Evolutionary conservation across 2,797 vertebrate species (phyloP).

Genomic region (Periophthalmus magnuspinnatus): DNA sequence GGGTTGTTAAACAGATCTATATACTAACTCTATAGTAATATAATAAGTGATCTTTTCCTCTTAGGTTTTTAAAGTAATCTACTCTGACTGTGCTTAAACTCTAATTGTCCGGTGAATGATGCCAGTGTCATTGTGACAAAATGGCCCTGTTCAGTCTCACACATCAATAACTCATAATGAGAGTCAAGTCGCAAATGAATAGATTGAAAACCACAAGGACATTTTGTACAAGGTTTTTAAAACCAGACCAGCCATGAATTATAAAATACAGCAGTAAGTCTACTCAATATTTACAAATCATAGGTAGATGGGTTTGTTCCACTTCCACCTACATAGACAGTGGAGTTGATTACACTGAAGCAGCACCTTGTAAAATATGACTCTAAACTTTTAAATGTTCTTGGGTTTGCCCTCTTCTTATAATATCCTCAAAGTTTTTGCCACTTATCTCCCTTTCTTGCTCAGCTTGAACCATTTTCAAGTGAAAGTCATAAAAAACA

Average conservation of each 20-base stretch:
- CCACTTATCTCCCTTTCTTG: neutral
- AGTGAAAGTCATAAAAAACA: conserved; percentile 1
- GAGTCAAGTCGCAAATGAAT: neutral
- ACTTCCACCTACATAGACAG: too few relatives aligned
- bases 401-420: neutral
- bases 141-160: neutral
- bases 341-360: too few relatives aligned
- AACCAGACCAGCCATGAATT: neutral
- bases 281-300: neutral
- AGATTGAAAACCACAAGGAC: neutral
- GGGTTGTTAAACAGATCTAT: too few relatives aligned
- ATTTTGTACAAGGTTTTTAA: neutral
- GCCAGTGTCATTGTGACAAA: neutral
- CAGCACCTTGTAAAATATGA: neutral
- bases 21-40: too few relatives aligned
- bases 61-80: neutral
- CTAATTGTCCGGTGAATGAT: neutral
- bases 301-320: too few relatives aligned
- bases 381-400: neutral
- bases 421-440: neutral
- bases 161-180: neutral
- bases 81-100: neutral
- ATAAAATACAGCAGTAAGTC: neutral
- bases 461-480: neutral
- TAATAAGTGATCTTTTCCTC: neutral